These are phyloP conservation scores for Deilephila elpenor DNA, from an alignment of 2,888 invertebrate genomes.

Conservation along the genomic window DNA sequence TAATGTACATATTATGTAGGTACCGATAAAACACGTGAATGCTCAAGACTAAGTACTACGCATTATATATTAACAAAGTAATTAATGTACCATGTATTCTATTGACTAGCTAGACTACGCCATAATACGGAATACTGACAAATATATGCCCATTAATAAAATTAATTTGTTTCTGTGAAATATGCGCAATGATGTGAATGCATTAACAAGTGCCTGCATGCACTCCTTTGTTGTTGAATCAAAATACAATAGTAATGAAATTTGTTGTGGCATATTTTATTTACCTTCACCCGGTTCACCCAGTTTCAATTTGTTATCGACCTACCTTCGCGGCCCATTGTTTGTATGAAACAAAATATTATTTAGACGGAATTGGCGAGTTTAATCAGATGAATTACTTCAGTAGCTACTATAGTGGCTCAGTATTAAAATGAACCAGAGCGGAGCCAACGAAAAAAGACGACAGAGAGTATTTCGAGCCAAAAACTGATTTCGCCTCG, in stretches of 20 bases:
- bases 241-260: not conserved
- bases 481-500: not conserved
- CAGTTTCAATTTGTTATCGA: constrained; percentile 1
- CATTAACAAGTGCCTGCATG: not conserved
- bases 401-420: not conserved
- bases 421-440: not conserved
- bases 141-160: too few relatives aligned
- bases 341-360: not conserved
- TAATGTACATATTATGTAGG: too few relatives aligned
- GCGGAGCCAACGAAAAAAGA: not conserved
- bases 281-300: not conserved
- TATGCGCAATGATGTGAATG: too few relatives aligned
- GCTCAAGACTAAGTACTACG: too few relatives aligned
- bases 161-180: too few relatives aligned
- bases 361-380: not conserved
- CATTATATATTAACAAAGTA: too few relatives aligned
- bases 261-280: not conserved
- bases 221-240: not conserved
- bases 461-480: not conserved
- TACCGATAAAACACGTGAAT: too few relatives aligned
- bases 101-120: too few relatives aligned
- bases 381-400: not conserved
- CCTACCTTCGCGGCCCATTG: not conserved
- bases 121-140: too few relatives aligned
- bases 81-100: too few relatives aligned